Evolutionary conservation across 2,888 invertebrate genomes (phyloP), one percentile per base, ranked within the genome.

Genomic region (Xestia c-nigrum): DNA sequence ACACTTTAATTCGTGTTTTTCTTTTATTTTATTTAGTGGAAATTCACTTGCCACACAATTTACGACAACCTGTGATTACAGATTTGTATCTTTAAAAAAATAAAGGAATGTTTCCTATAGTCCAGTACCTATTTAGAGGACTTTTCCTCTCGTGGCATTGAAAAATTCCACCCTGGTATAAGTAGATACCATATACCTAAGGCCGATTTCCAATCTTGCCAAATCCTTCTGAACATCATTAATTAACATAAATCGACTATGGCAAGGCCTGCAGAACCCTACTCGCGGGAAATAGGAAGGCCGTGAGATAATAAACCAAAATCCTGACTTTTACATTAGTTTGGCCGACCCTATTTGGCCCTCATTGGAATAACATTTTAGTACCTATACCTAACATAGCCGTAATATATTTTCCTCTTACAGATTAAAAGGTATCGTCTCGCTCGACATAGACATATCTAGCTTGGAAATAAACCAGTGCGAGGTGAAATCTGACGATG

Each of bases 381-480:
- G 16, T 6, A 66, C 40, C 19, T 40, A 75, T 47, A 74, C 0
- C 19, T 57, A 52, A 14, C 50, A n/a, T 21, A 19, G 24, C 43
- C 1, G 43, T 72, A 69, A 75, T 63, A 70, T 19, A 65, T 68
- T 71, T 72, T 46, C 68, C 80, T 76, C 68, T 79, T 85, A 64
- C 93, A 96, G 96, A 72, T 91, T 96, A 70, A 96, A 95, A 91
- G 96, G 96, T 73, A 92, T 96, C 96, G 97, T 93, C 67, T 97
- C 97, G 38, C 89, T 98, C 86, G 98, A 98, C 94, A 97, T 98
- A 90, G 98, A 98, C 95, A 97, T 98, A 91, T 98, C 98, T 81
- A 97, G 97, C 85, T 96, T 98, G 94, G 98, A 98, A 92, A 97
- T 98, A 89, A 99, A 99, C 95, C 99, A 99, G 91, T 99, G 99